Percentiles rank a stretch among this genome's conserved stretches.
Evolutionary conservation across 2,888 invertebrate species (phyloP).

Genomic region (Sisyra nigra): DNA sequence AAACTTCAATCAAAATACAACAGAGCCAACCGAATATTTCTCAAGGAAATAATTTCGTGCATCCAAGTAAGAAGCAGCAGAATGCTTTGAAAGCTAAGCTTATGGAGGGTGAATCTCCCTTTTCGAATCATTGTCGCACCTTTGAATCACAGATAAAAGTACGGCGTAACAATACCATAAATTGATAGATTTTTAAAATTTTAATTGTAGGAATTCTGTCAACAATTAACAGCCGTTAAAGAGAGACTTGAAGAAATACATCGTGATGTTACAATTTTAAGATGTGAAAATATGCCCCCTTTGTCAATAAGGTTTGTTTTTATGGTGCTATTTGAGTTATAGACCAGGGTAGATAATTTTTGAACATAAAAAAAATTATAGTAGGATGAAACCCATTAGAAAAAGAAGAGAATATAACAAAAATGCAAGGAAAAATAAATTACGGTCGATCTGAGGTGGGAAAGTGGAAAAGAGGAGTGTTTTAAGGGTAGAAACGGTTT

Average conservation of each 20-base stretch:
- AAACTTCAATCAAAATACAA: background rate
- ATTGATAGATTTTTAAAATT: background rate
- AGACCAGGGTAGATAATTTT: background rate
- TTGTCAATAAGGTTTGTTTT: conserved; percentile 15
- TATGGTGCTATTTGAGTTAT: background rate
- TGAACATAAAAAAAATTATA: too few species aligned
- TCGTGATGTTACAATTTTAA: conserved; percentile 46
- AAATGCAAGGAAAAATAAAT: too few species aligned
- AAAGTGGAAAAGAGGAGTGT: too few species aligned
- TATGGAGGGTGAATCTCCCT: conserved; percentile 37
- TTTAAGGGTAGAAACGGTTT: too few species aligned
- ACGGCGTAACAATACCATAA: background rate
- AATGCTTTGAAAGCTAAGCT: conserved; percentile 24
- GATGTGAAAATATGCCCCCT: conserved; percentile 33
- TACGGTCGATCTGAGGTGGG: too few species aligned
- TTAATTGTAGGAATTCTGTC: conserved; percentile 34
- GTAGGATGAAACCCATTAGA: too few species aligned
- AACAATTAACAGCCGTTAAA: conserved; percentile 40
- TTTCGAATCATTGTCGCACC: conserved; percentile 43
- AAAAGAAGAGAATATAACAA: too few species aligned
- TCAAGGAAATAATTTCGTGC: conserved; percentile 14
- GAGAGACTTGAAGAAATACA: conserved; percentile 51
- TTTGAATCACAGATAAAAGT: conserved; percentile 33
- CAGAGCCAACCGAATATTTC: background rate
- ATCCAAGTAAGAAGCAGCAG: conserved; percentile 25